Base-by-base conservation (phyloP, 1,140 invertebrate genomes). In the Leptopilina boulardi region DNA sequence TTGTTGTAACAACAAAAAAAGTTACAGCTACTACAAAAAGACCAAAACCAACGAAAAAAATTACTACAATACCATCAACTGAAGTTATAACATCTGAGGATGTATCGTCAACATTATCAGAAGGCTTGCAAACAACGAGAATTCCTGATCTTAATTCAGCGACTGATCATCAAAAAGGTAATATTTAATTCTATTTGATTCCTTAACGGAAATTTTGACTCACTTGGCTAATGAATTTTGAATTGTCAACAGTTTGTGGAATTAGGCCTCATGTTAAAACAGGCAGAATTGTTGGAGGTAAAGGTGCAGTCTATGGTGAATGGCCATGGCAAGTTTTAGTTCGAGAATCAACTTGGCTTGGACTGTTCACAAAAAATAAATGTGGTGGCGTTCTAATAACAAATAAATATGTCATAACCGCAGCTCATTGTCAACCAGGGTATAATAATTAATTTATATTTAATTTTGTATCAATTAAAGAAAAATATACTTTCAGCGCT, bases 271-370 rank as follows among this genome's bases (percentile, higher is more conserved):
- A 97, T 79, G 91, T 95, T 34, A 96, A 95, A 87, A 92, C 93
- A 1, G 97, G 96, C 1, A 92, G 97, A 81, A 98, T 98, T 77
- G 97, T 98, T 9, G 97, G 97, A 73, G 97, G 97, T 13, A 97
- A 96, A 89, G 94, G 94, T 74, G 94, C 96, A 5, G 92, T 92
- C 0, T 97, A 97, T 83, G 97, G 97, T 6, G 95, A 96, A 88
- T 98, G 96, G 94, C 97, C 97, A 0, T 98, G 97, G 97, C 97
- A 98, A 87, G 97, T 97, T 2, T 91, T 98, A 19, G 96, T 98
- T 0, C 93, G 96, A 73, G 97, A 98, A 89, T 95, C 96, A 6
- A 97, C 97, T 0, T 98, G 97, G 97, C 91, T 98, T 47, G 97
- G 97, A 2, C 92, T 98, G 0, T 98, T 98, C 87, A 97, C 97